A percentile compares a stretch with the other conserved stretches of the same genome.
phyloP scores from a whole-genome alignment of 2,113 vertebrate species.

The Larimichthys crocea region DNA sequence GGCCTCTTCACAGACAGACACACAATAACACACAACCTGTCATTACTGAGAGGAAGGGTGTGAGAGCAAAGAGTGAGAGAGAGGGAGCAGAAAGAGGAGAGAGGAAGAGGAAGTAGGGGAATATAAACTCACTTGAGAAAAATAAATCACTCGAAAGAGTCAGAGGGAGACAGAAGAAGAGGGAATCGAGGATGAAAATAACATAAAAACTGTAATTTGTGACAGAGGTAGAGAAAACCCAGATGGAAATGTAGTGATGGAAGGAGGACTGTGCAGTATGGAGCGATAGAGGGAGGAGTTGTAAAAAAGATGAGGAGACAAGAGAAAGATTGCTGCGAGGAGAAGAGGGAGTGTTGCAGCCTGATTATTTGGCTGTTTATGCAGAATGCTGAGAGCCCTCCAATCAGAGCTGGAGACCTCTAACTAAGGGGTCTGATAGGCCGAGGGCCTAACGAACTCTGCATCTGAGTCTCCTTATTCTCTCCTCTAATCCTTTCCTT shows the following conservation, averaged over 20 bases:
- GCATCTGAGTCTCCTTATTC: slow-evolving; percentile 60
- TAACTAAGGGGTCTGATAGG: slow-evolving; percentile 72
- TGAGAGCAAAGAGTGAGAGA: slow-evolving; percentile 7
- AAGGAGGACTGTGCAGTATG: slow-evolving; percentile 40
- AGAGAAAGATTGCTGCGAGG: slow-evolving; percentile 45
- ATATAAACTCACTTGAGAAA: slow-evolving; percentile 64
- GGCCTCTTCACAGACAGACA: slow-evolving; percentile 71
- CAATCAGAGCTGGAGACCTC: slow-evolving; percentile 78
- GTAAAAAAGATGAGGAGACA: slow-evolving; percentile 41
- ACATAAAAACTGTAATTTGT: slow-evolving; percentile 75
- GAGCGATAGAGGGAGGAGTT: slow-evolving; percentile 45
- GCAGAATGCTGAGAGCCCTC: slow-evolving; percentile 76
- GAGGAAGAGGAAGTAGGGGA: slow-evolving; percentile 32
- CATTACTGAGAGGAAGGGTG: slow-evolving; percentile 62
- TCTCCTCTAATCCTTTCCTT: slow-evolving; percentile 50
- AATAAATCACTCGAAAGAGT: slow-evolving; percentile 61
- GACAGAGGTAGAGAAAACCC: slow-evolving; percentile 53
- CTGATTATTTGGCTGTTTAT: slow-evolving; percentile 82
- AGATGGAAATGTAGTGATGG: slow-evolving; percentile 54
- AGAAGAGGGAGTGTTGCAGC: slow-evolving; percentile 52
- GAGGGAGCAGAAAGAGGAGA: slow-evolving; percentile 3
- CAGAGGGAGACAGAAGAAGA: slow-evolving; percentile 52
- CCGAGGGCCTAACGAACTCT: slow-evolving; percentile 67
- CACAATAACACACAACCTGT: slow-evolving; percentile 79
- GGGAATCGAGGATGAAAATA: slow-evolving; percentile 46